These are phyloP conservation scores for Cochlearius cochlearius DNA, from an alignment of 2,113 vertebrate genomes.

Conservation along the genomic window DNA sequence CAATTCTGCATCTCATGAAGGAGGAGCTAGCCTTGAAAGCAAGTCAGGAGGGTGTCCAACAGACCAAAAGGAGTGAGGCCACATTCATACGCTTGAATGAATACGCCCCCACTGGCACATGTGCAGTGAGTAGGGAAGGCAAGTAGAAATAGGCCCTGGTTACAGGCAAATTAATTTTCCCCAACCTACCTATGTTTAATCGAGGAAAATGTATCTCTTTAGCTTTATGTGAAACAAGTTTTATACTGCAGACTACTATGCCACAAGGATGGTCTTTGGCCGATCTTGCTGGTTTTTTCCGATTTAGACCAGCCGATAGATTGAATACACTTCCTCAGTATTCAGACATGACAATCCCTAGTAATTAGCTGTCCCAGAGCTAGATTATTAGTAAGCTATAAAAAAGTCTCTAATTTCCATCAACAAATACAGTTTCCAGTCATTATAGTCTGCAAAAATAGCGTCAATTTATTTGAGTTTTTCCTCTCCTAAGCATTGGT, in stretches of 20 bases:
- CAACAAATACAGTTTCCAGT: constrained; percentile 54
- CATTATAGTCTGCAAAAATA: constrained; percentile 43
- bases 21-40: background rate
- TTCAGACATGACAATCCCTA: constrained; percentile 20
- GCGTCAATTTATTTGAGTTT: constrained; percentile 45
- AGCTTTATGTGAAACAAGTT: background rate
- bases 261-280: background rate
- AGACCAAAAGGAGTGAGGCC: background rate
- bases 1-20: background rate
- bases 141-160: background rate
- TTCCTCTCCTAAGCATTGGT: constrained; percentile 41
- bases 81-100: background rate
- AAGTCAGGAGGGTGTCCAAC: background rate
- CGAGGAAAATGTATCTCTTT: background rate
- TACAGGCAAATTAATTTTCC: background rate
- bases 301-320: background rate
- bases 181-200: background rate
- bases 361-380: constrained; percentile 54
- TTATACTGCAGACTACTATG: background rate
- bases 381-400: constrained; percentile 48
- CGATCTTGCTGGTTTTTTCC: background rate
- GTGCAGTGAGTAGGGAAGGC: background rate
- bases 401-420: constrained; percentile 49
- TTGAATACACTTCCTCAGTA: background rate
- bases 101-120: background rate